Percentiles rank a stretch among this genome's conserved stretches.
These are phyloP conservation scores for Elanus axillaris DNA, from an alignment of 2,113 vertebrate species.

Conservation along the genomic window DNA sequence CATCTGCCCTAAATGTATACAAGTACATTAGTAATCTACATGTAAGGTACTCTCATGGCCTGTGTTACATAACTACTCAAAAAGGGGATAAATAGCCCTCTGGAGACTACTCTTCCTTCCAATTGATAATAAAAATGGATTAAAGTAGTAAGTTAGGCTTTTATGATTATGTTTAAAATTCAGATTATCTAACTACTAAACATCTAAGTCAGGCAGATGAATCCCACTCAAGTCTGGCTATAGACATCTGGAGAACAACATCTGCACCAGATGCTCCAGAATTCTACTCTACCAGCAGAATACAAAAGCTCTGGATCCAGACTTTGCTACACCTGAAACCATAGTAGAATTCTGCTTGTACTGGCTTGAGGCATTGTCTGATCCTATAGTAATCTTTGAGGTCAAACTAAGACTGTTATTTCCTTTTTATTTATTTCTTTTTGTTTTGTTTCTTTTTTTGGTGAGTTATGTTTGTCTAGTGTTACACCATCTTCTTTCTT, in stretches of 20 bases:
- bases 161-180: background rate
- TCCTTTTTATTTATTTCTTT: fast-evolving
- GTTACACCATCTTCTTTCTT: background rate
- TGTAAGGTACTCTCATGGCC: background rate
- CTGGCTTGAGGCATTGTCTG: background rate
- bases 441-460: background rate
- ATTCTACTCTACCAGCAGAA: background rate
- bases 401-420: background rate
- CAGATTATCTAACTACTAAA: background rate
- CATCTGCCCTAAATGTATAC: background rate
- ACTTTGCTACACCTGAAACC: background rate
- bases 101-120: background rate
- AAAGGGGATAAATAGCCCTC: background rate
- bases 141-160: background rate
- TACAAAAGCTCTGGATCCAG: background rate
- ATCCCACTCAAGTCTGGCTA: background rate
- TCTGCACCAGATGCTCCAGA: background rate
- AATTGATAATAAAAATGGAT: background rate
- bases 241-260: background rate
- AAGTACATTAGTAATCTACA: background rate
- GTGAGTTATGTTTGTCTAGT: background rate
- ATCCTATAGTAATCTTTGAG: background rate
- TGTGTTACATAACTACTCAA: background rate
- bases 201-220: background rate
- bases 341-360: background rate